Percentiles rank a stretch among this genome's conserved stretches.
These are phyloP conservation scores for Zenarchopterus dispar DNA, from an alignment of 2,797 vertebrate species.

Conservation along the genomic window DNA sequence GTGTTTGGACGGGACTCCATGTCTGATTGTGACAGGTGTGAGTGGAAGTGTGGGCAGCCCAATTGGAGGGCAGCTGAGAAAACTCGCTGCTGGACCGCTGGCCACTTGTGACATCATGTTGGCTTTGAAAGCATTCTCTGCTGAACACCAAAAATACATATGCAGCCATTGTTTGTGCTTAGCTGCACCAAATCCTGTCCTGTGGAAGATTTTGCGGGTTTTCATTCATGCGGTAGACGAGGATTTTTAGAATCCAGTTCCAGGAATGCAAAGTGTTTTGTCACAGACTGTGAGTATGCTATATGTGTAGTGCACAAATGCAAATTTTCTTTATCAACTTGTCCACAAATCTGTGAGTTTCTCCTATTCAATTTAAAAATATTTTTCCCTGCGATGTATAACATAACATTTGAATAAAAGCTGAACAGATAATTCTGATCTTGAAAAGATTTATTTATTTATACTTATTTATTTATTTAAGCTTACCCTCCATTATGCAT, in stretches of 20 bases:
- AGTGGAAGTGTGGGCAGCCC: conserved; percentile 61
- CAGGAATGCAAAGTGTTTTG: not conserved
- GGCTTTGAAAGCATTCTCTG: conserved; percentile 35
- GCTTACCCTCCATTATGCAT: too few species aligned
- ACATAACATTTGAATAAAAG: not conserved
- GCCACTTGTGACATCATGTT: conserved; percentile 59
- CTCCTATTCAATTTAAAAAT: not conserved
- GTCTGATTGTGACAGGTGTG: conserved; percentile 53
- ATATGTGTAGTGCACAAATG: not conserved
- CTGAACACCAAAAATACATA: conserved; percentile 41
- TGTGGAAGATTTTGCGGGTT: conserved; percentile 8
- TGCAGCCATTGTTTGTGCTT: conserved; percentile 34
- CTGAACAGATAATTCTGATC: not conserved
- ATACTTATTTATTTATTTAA: not conserved
- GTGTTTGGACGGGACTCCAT: conserved; percentile 64
- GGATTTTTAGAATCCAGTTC: too few species aligned
- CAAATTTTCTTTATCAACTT: not conserved
- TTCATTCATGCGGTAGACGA: not conserved
- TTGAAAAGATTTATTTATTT: not conserved
- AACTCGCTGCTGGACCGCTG: conserved; percentile 50
- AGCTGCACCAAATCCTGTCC: conserved; percentile 16
- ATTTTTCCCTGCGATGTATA: not conserved
- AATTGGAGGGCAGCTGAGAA: conserved; percentile 65
- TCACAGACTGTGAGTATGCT: not conserved
- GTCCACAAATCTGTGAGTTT: conserved; percentile 1